A percentile compares a stretch with the other conserved stretches of the same genome.
phyloP scores from a whole-genome alignment of 1,140 invertebrate species.

The Drosophila oshimai region DNA sequence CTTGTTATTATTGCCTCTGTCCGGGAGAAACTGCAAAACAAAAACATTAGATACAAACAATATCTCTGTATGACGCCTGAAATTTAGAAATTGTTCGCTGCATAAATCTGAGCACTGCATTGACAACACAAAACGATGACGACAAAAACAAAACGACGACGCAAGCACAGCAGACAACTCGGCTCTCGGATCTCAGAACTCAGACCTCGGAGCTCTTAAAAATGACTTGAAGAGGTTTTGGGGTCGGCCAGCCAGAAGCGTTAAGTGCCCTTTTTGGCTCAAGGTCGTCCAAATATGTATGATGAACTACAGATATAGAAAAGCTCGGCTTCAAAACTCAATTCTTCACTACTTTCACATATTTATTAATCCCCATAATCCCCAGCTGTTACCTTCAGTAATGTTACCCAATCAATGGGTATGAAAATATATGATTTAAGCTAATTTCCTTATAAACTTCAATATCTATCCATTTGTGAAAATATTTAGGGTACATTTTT shows the following conservation, averaged over 20 bases:
- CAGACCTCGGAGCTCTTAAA: not conserved
- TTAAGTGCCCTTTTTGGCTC: slow-evolving; percentile 40
- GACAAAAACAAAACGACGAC: slow-evolving; percentile 4
- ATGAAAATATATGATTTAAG: no score
- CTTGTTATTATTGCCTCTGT: slow-evolving; percentile 3
- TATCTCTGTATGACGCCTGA: not conserved
- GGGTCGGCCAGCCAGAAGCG: slow-evolving; percentile 16
- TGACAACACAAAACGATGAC: slow-evolving; percentile 22
- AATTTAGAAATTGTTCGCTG: slow-evolving; percentile 25
- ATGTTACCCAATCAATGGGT: no score
- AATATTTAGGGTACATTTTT: no score
- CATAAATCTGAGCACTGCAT: slow-evolving; percentile 40
- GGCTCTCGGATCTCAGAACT: slow-evolving; percentile 30
- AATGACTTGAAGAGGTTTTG: slow-evolving; percentile 1
- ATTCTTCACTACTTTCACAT: no score
- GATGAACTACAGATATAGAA: no score
- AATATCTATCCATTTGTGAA: no score
- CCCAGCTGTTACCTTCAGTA: no score
- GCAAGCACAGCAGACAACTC: slow-evolving; percentile 64
- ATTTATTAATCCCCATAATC: no score
- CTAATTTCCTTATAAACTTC: no score
- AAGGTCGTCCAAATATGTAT: slow-evolving; percentile 35
- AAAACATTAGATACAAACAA: not conserved
- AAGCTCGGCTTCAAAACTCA: no score
- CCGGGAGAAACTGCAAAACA: slow-evolving; percentile 41